These are phyloP conservation scores for Ceratina japonica DNA, from an alignment of 1,140 invertebrate genomes.

Conservation along the genomic window DNA sequence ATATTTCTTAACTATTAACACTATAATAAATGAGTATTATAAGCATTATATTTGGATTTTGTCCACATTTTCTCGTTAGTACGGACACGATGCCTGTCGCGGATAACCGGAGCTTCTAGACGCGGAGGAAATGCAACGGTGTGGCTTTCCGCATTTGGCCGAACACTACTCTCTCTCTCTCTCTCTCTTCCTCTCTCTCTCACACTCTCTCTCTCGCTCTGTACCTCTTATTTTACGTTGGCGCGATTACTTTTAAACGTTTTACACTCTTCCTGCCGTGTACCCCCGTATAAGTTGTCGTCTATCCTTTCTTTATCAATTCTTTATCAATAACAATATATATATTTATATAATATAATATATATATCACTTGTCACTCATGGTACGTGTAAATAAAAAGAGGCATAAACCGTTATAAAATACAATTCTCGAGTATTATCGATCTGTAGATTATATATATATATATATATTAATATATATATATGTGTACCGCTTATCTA, in stretches of 20 bases:
- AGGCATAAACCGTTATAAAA: conserved; percentile 80
- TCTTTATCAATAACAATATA: conserved; percentile 76
- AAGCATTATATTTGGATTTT: conserved; percentile 72
- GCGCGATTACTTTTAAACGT: conserved; percentile 48
- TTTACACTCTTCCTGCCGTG: conserved; percentile 2
- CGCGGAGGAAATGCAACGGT: conserved; percentile 74
- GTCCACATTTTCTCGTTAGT: conserved; percentile 44
- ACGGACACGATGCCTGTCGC: conserved; percentile 79
- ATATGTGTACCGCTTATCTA: conserved; percentile 67
- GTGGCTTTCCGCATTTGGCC: conserved; percentile 42
- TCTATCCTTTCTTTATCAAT: conserved; percentile 41
- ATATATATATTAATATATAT: conserved; percentile 57
- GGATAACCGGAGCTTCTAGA: conserved; percentile 78
- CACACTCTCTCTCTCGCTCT: too few species aligned
- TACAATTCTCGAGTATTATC: conserved; percentile 80
- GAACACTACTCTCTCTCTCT: conserved; percentile 25
- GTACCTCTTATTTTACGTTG: not conserved
- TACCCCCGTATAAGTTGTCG: conserved; percentile 32
- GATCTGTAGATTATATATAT: conserved; percentile 68
- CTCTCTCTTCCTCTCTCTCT: not conserved
- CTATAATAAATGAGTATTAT: conserved; percentile 80
- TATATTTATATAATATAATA: conserved; percentile 48
- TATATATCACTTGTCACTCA: conserved; percentile 78
- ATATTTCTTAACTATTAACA: conserved; percentile 80
- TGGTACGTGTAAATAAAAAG: conserved; percentile 78